A percentile compares a stretch with the other conserved stretches of the same genome.
These are phyloP conservation scores for Boleophthalmus pectinirostris DNA, from an alignment of 2,113 vertebrate species.

Conservation along the genomic window DNA sequence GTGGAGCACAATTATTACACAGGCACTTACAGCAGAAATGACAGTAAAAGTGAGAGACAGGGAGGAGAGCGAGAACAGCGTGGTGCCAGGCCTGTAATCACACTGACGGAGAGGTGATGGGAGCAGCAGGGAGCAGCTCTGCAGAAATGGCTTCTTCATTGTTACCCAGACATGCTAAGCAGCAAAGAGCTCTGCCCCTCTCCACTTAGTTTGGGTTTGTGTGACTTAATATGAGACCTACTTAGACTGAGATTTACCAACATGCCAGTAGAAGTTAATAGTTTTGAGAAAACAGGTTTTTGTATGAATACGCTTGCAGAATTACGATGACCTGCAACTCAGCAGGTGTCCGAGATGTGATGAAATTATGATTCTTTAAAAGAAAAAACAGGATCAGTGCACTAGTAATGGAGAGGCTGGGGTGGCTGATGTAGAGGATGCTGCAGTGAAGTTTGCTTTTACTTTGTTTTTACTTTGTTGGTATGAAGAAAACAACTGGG, in stretches of 20 bases:
- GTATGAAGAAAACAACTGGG: too few relatives aligned
- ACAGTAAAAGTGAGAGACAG: conserved; percentile 30
- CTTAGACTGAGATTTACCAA: not conserved
- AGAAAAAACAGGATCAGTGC: too few relatives aligned
- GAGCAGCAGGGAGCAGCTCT: conserved; percentile 41
- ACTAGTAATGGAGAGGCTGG: not conserved
- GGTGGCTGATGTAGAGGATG: not conserved
- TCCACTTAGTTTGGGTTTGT: conserved; percentile 14
- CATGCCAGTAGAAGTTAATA: not conserved
- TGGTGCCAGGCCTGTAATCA: conserved; percentile 39
- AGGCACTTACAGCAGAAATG: conserved; percentile 22
- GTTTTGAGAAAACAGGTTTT: not conserved
- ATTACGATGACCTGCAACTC: not conserved
- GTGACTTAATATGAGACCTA: conserved; percentile 10
- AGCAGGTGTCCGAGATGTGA: too few relatives aligned
- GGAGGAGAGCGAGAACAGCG: conserved; percentile 8
- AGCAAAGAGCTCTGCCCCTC: conserved; percentile 17
- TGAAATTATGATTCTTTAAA: too few relatives aligned
- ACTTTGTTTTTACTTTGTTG: too few relatives aligned
- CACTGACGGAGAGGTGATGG: conserved; percentile 42
- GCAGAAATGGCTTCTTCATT: conserved; percentile 32
- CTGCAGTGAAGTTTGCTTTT: not conserved
- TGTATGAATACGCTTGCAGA: not conserved
- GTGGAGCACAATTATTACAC: conserved; percentile 26
- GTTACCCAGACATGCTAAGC: conserved; percentile 28